Conservation (phyloP, 2,113 vertebrate species). For the Furnarius figulus region DNA sequence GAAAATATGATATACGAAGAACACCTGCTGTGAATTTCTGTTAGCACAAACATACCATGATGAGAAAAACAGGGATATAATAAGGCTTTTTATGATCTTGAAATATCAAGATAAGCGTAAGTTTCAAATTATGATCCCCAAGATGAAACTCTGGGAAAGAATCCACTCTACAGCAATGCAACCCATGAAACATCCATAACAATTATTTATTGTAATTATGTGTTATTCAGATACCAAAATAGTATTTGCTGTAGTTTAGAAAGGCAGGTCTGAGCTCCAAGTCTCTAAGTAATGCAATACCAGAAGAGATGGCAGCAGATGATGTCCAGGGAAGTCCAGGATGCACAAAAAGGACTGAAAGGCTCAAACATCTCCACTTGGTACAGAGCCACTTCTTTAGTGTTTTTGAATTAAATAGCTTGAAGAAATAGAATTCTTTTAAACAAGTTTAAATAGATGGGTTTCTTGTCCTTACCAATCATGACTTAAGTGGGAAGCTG, state of each 20-base stretch:
- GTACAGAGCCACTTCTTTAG: neutral
- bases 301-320: neutral
- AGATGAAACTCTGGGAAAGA: neutral
- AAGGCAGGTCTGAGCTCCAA: neutral
- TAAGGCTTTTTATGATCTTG: neutral
- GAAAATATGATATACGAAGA: neutral
- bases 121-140: neutral
- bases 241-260: neutral
- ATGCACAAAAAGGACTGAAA: neutral
- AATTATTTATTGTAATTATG: slow-evolving; percentile 18
- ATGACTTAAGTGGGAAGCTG: neutral
- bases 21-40: slow-evolving; percentile 26
- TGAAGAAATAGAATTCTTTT: neutral
- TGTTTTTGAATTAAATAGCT: neutral
- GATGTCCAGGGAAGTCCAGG: neutral
- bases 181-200: neutral
- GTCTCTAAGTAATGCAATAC: neutral
- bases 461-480: neutral
- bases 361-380: neutral
- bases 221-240: neutral
- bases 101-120: neutral
- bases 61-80: neutral
- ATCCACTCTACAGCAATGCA: neutral
- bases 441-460: neutral
- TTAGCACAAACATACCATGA: neutral